Evolutionary conservation across 2,797 vertebrate genomes (phyloP), one percentile per base, ranked within the genome.

Genomic region (Sciurus vulgaris): DNA sequence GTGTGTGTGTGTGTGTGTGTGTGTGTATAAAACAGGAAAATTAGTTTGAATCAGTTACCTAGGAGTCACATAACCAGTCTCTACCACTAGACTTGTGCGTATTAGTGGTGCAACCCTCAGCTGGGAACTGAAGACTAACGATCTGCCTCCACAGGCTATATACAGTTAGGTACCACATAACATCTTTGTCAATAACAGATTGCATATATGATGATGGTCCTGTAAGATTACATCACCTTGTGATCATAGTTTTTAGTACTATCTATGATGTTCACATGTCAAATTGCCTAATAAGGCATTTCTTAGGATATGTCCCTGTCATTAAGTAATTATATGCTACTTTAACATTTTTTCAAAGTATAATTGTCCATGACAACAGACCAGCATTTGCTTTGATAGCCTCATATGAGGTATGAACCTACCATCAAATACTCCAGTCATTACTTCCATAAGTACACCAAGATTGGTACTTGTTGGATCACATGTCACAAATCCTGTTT

Each of bases 401-500:
- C 59, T 70, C 28, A 77, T 81, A 59, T 12, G 17, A 91, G 28
- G 76, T 76, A 59, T 2, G n/a, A 49, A 56, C 3, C n/a, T 86
- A 65, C 20, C 51, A 81, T 41, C 38, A 86, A 92, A 65, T 44
- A 33, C 11, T 18, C 4, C 13, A 54, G 41, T 6, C 35, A 83
- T 17, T 90, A 38, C 10, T 86, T 90, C 51, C 67, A 26, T 41
- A 59, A 74, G 35, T 76, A 72, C n/a, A 22, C 7, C 70, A 22
- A n/a, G 18, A 79, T 12, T 86, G 10, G 9, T 78, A 69, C 79
- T 79, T 87, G 30, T 86, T 61, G 69, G 5, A 82, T 77, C 24
- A 79, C 35, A 33, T 72, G 54, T 73, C 70, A 88, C 33, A 96
- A 89, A 83, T 78, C 88, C 54, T 93, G 6, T 81, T 86, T 84